phyloP scores from a whole-genome alignment of 2,888 invertebrate species.

The Petrolisthes cinctipes region DNA sequence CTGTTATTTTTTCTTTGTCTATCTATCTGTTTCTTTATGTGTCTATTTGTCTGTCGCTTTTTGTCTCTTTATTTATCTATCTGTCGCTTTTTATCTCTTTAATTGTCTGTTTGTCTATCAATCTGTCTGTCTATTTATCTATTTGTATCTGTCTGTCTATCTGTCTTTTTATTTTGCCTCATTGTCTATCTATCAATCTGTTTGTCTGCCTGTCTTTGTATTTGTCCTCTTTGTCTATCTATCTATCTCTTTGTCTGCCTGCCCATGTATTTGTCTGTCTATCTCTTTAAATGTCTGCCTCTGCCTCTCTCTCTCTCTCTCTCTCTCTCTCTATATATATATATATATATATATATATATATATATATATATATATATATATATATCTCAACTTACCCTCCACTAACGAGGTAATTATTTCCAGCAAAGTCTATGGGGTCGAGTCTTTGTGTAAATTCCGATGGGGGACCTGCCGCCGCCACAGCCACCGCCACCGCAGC shows the following conservation, averaged over 20 bases:
- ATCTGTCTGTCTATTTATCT: neutral
- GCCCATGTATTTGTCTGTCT: neutral
- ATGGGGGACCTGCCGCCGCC: neutral
- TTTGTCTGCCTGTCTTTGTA: neutral
- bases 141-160: neutral
- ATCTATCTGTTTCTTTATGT: too few relatives aligned
- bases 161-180: neutral
- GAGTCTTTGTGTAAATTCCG: neutral
- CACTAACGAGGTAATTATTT: neutral
- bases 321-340: too few relatives aligned
- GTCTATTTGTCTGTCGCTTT: neutral
- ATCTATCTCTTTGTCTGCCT: neutral
- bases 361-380: constrained; percentile 1
- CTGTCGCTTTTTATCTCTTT: neutral
- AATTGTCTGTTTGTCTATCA: neutral
- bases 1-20: too few relatives aligned
- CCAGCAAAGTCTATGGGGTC: too few relatives aligned
- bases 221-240: neutral
- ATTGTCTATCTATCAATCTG: neutral
- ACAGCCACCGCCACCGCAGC: neutral
- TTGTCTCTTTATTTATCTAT: neutral
- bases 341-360: neutral
- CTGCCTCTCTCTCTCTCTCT: neutral
- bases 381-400: neutral
- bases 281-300: neutral